Evolutionary conservation across 2,888 invertebrate genomes (phyloP).

Genomic region (Drosophila ezoana): DNA sequence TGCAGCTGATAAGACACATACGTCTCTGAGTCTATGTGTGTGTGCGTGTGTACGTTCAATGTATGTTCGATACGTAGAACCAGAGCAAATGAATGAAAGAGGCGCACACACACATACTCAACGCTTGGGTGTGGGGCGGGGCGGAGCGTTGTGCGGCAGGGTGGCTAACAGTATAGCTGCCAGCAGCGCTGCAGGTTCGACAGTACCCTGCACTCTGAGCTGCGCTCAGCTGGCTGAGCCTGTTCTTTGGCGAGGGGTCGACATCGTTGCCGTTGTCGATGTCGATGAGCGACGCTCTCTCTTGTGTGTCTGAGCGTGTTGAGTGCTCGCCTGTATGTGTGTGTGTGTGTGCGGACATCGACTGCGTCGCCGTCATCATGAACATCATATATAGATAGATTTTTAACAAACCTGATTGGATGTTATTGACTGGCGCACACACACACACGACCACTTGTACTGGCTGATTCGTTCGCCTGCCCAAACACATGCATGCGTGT

Average conservation of each 20-base stretch:
- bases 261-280: conserved; percentile 22
- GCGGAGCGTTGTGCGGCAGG: conserved; percentile 41
- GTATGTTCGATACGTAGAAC: conserved; percentile 72
- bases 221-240: conserved; percentile 45
- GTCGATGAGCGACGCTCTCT: conserved; percentile 30
- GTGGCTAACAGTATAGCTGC: conserved; percentile 29
- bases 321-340: conserved; percentile 27
- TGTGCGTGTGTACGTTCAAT: conserved; percentile 60
- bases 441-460: conserved; percentile 65
- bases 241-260: conserved; percentile 58
- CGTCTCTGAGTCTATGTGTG: conserved; percentile 23
- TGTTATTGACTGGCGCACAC: conserved; percentile 84
- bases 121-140: conserved; percentile 28
- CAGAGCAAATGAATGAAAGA: conserved; percentile 74
- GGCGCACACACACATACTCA: conserved; percentile 20
- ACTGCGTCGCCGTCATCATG: conserved; percentile 82
- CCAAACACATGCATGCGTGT: conserved; percentile 27
- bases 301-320: conserved; percentile 18
- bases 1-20: conserved; percentile 77
- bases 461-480: conserved; percentile 70
- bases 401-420: conserved; percentile 85
- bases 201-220: conserved; percentile 51
- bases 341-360: conserved; percentile 72
- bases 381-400: conserved; percentile 83
- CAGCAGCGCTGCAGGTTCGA: conserved; percentile 58